Conservation (phyloP, 1,140 invertebrate genomes). For the Scaptomyza pallida region DNA sequence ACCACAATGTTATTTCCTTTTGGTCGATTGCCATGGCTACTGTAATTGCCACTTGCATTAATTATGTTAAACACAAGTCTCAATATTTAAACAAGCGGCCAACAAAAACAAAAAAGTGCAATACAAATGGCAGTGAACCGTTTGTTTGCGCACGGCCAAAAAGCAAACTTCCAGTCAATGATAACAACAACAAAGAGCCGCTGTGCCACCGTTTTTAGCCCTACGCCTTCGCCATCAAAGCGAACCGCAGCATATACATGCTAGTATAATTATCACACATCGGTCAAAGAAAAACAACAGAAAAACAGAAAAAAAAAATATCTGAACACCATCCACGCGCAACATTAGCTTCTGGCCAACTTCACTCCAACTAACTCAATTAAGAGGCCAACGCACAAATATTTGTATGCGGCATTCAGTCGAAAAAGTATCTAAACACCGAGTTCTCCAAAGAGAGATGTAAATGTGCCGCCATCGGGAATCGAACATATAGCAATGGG, state of each 20-base stretch:
- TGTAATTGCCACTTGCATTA: constrained; percentile 77
- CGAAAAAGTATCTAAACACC: constrained; percentile 76
- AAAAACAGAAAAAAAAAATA: constrained; percentile 41
- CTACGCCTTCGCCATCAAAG: constrained; percentile 56
- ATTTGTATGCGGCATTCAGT: constrained; percentile 78
- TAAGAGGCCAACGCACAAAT: constrained; percentile 69
- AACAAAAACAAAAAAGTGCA: constrained; percentile 59
- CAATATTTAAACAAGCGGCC: constrained; percentile 75
- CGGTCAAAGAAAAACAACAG: constrained; percentile 58
- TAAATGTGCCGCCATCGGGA: constrained; percentile 48
- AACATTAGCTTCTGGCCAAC: constrained; percentile 42
- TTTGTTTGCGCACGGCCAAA: constrained; percentile 75
- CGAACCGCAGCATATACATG: constrained; percentile 63
- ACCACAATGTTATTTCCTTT: constrained; percentile 14
- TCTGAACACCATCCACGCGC: constrained; percentile 70
- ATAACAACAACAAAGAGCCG: constrained; percentile 31
- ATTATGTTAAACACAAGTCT: constrained; percentile 78
- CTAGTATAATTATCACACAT: constrained; percentile 76
- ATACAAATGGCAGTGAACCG: constrained; percentile 73
- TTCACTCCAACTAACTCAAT: constrained; percentile 74
- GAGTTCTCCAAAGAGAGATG: constrained; percentile 52
- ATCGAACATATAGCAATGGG: neutral
- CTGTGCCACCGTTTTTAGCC: constrained; percentile 28
- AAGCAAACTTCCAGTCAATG: constrained; percentile 46
- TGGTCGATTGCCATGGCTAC: constrained; percentile 39